Evolutionary conservation across 2,888 invertebrate genomes (phyloP).

Genomic region (Caenorhabditis angaria): DNA sequence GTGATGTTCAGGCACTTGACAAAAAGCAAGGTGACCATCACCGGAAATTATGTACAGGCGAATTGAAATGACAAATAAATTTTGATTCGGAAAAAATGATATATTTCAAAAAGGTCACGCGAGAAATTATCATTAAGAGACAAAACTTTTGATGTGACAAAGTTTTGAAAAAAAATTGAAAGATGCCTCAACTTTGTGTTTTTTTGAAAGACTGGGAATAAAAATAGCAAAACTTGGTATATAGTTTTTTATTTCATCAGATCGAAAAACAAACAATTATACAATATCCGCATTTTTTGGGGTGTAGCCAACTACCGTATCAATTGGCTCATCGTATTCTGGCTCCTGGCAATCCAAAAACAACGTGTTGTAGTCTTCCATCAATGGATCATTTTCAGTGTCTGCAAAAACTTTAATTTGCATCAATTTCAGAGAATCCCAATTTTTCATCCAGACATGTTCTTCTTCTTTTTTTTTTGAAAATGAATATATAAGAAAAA

Average conservation of each 20-base stretch:
- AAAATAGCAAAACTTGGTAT: background rate
- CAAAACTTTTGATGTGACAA: too few species aligned
- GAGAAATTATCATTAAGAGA: too few species aligned
- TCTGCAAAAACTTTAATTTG: constrained; percentile 30
- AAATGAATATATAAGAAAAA: background rate
- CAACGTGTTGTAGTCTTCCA: constrained; percentile 45
- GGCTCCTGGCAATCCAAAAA: constrained; percentile 21
- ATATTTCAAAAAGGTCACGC: too few species aligned
- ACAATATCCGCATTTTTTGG: constrained; percentile 54
- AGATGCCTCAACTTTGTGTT: background rate
- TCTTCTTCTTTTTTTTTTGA: background rate
- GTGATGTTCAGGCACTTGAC: constrained; percentile 4
- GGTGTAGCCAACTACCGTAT: constrained; percentile 49
- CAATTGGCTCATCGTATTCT: constrained; percentile 42
- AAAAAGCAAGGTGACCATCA: constrained; percentile 11
- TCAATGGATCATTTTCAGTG: constrained; percentile 42
- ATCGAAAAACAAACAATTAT: too few species aligned
- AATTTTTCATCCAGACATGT: too few species aligned
- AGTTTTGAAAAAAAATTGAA: background rate
- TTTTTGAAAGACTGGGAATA: background rate
- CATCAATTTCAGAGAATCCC: too few species aligned
- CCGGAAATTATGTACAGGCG: too few species aligned
- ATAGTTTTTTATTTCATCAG: too few species aligned
- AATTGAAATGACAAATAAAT: too few species aligned
- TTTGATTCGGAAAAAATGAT: too few species aligned